Percentiles rank a stretch among this genome's conserved stretches.
These are phyloP conservation scores for Pogonocherus hispidulus DNA, from an alignment of 2,888 invertebrate species.

Conservation along the genomic window DNA sequence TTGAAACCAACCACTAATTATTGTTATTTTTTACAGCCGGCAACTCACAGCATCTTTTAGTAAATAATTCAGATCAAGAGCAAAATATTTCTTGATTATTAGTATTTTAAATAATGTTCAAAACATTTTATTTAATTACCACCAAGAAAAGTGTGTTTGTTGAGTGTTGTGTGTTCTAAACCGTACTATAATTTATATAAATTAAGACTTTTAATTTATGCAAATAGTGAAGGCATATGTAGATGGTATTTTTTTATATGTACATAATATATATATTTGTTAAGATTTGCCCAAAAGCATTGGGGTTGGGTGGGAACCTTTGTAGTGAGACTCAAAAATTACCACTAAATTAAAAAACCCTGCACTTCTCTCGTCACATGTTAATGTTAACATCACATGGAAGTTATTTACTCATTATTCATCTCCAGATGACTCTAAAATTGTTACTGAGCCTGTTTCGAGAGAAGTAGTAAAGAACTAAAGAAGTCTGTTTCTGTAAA, in stretches of 20 bases:
- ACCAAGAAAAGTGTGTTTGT: slow-evolving; percentile 12
- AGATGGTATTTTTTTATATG: slow-evolving; percentile 21
- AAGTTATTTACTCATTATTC: no score
- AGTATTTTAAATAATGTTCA: slow-evolving; percentile 35
- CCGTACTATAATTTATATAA: slow-evolving; percentile 30
- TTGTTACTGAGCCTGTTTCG: no score
- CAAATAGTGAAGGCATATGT: background rate
- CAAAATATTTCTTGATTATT: slow-evolving; percentile 50
- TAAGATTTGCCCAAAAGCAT: background rate
- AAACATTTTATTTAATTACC: slow-evolving; percentile 33
- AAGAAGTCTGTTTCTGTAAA: no score
- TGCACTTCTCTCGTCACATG: no score
- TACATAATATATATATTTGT: slow-evolving; percentile 25
- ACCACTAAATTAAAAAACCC: no score
- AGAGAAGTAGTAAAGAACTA: no score
- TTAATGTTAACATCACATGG: no score
- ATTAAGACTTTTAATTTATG: slow-evolving; percentile 26
- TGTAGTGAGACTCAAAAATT: no score
- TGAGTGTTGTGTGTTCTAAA: slow-evolving; percentile 29
- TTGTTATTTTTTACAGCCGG: slow-evolving; percentile 49
- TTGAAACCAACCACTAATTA: background rate
- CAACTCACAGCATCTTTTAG: slow-evolving; percentile 52
- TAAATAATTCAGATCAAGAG: slow-evolving; percentile 49
- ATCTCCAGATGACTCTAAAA: no score
- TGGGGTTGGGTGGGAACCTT: no score